Conservation (phyloP, 2,797 vertebrate species). For the Microchirus variegatus region DNA sequence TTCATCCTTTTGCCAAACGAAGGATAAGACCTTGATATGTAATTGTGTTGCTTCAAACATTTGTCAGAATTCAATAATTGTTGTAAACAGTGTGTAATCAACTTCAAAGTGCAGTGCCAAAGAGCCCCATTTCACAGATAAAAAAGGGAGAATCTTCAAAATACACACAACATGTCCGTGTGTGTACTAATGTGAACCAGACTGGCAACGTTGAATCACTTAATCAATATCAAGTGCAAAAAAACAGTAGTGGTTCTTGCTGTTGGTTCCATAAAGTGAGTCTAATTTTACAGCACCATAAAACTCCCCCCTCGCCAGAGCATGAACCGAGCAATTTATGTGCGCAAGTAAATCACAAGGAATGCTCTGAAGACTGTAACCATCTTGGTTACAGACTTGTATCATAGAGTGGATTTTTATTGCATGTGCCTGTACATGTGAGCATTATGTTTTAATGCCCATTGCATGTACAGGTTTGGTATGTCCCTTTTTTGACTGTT, state of each 20-base stretch:
- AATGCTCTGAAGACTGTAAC: constrained; percentile 42
- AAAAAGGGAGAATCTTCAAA: constrained; percentile 73
- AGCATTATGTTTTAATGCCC: constrained; percentile 21
- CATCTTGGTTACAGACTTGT: constrained; percentile 34
- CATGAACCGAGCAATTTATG: constrained; percentile 64
- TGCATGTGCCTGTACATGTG: constrained; percentile 16
- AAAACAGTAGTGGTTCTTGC: constrained; percentile 71
- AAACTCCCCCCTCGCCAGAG: constrained; percentile 62
- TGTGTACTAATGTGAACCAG: constrained; percentile 64
- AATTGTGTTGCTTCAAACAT: constrained; percentile 79
- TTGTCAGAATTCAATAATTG: constrained; percentile 80
- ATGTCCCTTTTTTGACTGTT: too few relatives aligned
- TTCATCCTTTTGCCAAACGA: constrained; percentile 63
- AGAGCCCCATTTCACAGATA: constrained; percentile 66
- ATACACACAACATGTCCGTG: constrained; percentile 32
- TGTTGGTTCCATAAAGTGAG: constrained; percentile 76
- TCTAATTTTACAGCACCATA: constrained; percentile 79
- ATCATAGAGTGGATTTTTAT: constrained; percentile 22
- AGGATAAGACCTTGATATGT: constrained; percentile 72
- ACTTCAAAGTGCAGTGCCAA: constrained; percentile 71
- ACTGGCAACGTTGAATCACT: constrained; percentile 58
- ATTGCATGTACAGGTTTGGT: too few relatives aligned
- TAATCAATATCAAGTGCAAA: constrained; percentile 75
- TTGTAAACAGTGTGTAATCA: constrained; percentile 78
- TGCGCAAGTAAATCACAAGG: constrained; percentile 62